Percentiles rank a stretch among this genome's conserved stretches.
These are phyloP conservation scores for Mayetiola destructor DNA, from an alignment of 2,888 invertebrate genomes.

Conservation along the genomic window DNA sequence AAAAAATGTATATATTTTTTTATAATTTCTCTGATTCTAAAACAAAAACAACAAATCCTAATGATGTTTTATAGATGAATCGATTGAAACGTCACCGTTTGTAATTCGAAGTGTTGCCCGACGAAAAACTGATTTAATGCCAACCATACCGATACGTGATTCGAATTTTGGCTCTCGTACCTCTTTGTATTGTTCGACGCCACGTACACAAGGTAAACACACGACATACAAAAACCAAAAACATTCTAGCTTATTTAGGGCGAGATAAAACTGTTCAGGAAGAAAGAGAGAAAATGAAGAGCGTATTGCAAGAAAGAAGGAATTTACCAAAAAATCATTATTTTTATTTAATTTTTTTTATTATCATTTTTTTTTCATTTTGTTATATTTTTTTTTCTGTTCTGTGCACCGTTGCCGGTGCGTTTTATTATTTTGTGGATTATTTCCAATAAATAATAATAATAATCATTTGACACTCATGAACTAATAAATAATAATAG, in stretches of 20 bases:
- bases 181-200: conserved; percentile 34
- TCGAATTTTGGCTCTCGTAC: conserved; percentile 38
- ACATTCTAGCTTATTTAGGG: no score
- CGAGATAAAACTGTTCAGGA: neutral
- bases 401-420: no score
- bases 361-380: no score
- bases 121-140: conserved; percentile 80
- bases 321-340: no score
- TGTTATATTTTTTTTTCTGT: no score
- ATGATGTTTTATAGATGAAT: conserved; percentile 17
- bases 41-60: neutral
- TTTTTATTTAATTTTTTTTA: no score
- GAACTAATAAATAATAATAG: no score
- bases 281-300: neutral
- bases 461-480: neutral
- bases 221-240: no score
- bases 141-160: conserved; percentile 67
- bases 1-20: conserved; percentile 7
- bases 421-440: no score
- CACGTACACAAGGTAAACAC: conserved; percentile 36
- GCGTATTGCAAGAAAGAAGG: no score
- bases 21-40: neutral
- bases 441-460: neutral
- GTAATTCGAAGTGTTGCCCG: conserved; percentile 68
- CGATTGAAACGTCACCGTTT: conserved; percentile 37